phyloP scores from a whole-genome alignment of 2,113 vertebrate genomes.

The Phyllostomus discolor region DNA sequence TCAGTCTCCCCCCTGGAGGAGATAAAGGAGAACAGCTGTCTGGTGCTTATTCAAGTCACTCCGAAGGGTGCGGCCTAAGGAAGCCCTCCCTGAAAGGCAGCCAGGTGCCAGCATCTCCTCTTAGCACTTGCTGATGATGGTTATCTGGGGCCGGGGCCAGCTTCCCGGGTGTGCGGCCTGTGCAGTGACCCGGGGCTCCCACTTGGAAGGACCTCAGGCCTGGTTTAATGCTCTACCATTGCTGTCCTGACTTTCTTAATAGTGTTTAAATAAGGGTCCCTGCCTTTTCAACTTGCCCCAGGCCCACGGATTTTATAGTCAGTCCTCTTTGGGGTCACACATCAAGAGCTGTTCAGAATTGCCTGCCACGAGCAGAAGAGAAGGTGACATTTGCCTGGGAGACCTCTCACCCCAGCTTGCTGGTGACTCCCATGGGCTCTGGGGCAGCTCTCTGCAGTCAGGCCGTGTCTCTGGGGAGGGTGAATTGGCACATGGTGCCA shows the following conservation, averaged over 20 bases:
- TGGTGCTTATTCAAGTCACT: background rate
- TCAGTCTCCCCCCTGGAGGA: background rate
- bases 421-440: too few relatives aligned
- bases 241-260: too few relatives aligned
- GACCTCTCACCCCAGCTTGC: background rate
- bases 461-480: background rate
- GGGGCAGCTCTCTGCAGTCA: background rate
- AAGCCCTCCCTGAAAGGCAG: background rate
- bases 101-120: background rate
- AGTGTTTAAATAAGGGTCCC: background rate
- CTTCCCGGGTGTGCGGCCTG: too few relatives aligned
- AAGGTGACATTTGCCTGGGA: background rate
- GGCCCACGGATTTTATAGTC: background rate
- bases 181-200: too few relatives aligned
- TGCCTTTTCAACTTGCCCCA: background rate
- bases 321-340: background rate
- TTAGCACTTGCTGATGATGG: too few relatives aligned
- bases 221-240: too few relatives aligned
- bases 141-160: background rate
- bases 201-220: too few relatives aligned
- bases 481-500: background rate
- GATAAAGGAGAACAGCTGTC: background rate
- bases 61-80: background rate
- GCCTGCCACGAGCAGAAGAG: background rate
- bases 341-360: background rate